These are phyloP conservation scores for Protaetia brevitarsis DNA, from an alignment of 1,140 invertebrate species.

Conservation along the genomic window DNA sequence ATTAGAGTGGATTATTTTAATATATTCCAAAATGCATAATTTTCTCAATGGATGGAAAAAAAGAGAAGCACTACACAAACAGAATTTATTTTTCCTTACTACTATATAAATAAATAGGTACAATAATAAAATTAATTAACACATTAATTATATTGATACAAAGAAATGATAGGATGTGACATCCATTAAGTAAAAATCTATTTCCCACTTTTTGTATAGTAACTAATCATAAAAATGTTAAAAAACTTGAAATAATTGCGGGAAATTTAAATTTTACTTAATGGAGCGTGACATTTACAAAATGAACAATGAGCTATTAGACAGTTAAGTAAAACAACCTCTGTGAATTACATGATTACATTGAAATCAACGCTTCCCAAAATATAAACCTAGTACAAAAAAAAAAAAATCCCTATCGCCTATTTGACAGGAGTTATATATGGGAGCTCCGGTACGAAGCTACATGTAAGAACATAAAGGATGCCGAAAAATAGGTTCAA, in stretches of 20 bases:
- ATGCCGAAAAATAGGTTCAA: constrained; percentile 89
- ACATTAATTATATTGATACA: not conserved
- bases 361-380: not conserved
- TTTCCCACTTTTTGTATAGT: too few species aligned
- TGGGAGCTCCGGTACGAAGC: constrained; percentile 59
- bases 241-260: too few species aligned
- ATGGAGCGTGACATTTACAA: too few species aligned
- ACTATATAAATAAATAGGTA: not conserved
- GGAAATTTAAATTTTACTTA: too few species aligned
- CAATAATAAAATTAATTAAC: not conserved
- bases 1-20: not conserved
- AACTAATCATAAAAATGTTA: too few species aligned
- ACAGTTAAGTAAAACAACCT: too few species aligned
- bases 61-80: not conserved
- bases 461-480: constrained; percentile 79
- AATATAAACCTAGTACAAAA: not conserved
- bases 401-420: not conserved
- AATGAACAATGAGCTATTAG: too few species aligned
- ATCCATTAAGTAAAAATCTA: not conserved
- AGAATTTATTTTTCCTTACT: not conserved
- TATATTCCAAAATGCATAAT: not conserved
- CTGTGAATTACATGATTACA: not conserved
- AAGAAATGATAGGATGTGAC: not conserved
- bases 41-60: not conserved
- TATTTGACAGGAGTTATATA: constrained; percentile 41